Conservation (phyloP, 2,888 invertebrate genomes). For the Melieria omissa region DNA sequence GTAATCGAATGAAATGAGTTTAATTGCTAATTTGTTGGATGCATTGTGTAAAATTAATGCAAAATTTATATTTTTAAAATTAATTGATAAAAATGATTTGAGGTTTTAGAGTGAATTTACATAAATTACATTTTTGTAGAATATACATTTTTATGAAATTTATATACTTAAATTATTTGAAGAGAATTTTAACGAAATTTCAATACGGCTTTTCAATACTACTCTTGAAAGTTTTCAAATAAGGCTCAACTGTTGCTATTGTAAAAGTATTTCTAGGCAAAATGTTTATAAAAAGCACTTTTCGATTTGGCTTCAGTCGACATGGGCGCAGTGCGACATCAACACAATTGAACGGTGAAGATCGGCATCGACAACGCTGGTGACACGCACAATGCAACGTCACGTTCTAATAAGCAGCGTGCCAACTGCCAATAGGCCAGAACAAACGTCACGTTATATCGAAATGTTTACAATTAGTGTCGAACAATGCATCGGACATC, state of each 20-base stretch:
- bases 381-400: neutral
- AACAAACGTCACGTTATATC: neutral
- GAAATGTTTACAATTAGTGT: conserved; percentile 5
- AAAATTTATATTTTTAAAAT: neutral
- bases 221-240: too few relatives aligned
- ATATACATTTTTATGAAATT: too few relatives aligned
- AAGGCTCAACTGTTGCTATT: too few relatives aligned
- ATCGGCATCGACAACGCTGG: too few relatives aligned
- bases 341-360: neutral
- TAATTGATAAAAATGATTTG: neutral
- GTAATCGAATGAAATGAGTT: neutral
- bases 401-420: conserved; percentile 28
- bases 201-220: too few relatives aligned
- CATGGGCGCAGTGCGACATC: neutral
- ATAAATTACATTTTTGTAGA: too few relatives aligned
- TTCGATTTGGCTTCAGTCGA: too few relatives aligned
- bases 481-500: conserved; percentile 3
- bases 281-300: too few relatives aligned
- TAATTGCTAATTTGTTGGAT: conserved; percentile 23
- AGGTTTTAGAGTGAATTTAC: neutral
- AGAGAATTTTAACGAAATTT: too few relatives aligned
- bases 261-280: too few relatives aligned
- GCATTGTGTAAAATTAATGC: conserved; percentile 13
- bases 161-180: too few relatives aligned
- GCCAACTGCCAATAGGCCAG: neutral